Percentiles rank a stretch among this genome's conserved stretches.
Evolutionary conservation across 2,888 invertebrate species (phyloP).

Genomic region (Lepetodrilus schrolli): DNA sequence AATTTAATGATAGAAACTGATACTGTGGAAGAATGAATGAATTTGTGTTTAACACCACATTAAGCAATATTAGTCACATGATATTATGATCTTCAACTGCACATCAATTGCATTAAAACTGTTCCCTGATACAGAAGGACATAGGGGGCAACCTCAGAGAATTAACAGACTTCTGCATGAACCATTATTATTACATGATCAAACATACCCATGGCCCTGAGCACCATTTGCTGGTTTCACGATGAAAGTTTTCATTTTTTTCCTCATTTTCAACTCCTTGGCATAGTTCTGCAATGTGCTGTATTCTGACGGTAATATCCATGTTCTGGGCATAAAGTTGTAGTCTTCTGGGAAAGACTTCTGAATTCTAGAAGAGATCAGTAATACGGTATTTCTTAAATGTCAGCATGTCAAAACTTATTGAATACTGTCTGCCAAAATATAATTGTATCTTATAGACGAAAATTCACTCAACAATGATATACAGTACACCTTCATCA

Average conservation of each 20-base stretch:
- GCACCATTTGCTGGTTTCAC: constrained; percentile 75
- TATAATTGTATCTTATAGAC: too few relatives aligned
- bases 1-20: constrained; percentile 12
- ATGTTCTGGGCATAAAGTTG: constrained; percentile 73
- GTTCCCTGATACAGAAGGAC: too few relatives aligned
- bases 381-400: too few relatives aligned
- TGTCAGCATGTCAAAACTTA: too few relatives aligned
- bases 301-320: constrained; percentile 74
- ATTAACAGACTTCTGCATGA: too few relatives aligned
- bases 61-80: background rate
- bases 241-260: constrained; percentile 72
- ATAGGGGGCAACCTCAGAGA: too few relatives aligned
- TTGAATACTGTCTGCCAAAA: too few relatives aligned
- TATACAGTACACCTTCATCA: too few relatives aligned
- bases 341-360: constrained; percentile 73
- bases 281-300: constrained; percentile 68
- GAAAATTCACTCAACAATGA: too few relatives aligned
- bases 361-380: constrained; percentile 67
- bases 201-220: constrained; percentile 74
- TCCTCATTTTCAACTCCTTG: constrained; percentile 70
- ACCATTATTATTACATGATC: too few relatives aligned
- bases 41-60: background rate
- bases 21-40: background rate
- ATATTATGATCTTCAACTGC: too few relatives aligned
- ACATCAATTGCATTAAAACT: too few relatives aligned